These are phyloP conservation scores for Gephyroberyx darwinii DNA, from an alignment of 2,797 vertebrate genomes.

Conservation along the genomic window DNA sequence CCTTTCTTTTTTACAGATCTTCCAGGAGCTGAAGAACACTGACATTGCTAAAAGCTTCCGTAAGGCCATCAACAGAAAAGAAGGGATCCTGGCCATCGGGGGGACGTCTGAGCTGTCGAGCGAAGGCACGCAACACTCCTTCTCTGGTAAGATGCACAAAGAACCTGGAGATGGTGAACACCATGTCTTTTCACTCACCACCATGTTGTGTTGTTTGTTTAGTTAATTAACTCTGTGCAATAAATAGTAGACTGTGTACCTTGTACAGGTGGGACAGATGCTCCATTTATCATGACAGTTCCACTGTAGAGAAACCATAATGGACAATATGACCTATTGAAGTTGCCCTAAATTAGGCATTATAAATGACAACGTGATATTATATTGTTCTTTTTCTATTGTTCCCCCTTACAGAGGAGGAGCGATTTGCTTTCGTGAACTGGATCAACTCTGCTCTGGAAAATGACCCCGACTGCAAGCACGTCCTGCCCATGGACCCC, in stretches of 20 bases:
- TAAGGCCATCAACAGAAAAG: slow-evolving; percentile 95
- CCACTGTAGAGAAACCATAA: background rate
- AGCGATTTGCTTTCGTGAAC: slow-evolving; percentile 96
- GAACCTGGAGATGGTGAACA: background rate
- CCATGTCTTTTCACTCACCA: background rate
- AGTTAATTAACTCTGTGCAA: too few species aligned
- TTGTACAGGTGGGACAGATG: slow-evolving; percentile 1
- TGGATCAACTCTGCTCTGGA: slow-evolving; percentile 98
- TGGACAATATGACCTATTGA: slow-evolving; percentile 10
- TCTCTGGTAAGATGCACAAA: slow-evolving; percentile 84
- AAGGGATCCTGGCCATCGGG: slow-evolving; percentile 94
- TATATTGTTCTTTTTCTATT: background rate
- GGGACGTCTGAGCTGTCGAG: slow-evolving; percentile 95
- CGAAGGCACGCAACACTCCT: slow-evolving; percentile 96
- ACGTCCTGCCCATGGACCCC: slow-evolving; percentile 94
- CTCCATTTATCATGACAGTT: slow-evolving; percentile 4
- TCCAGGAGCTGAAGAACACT: slow-evolving; percentile 92
- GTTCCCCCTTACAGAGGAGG: slow-evolving; percentile 87
- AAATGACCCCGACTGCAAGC: slow-evolving; percentile 90
- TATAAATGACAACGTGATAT: background rate
- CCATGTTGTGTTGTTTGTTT: slow-evolving; percentile 19
- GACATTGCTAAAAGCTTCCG: slow-evolving; percentile 94
- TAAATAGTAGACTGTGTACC: slow-evolving; percentile 38
- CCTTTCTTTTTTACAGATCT: slow-evolving; percentile 80
- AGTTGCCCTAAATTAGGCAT: slow-evolving; percentile 1